phyloP scores from a whole-genome alignment of 2,888 invertebrate genomes.

The Drosophila testacea region DNA sequence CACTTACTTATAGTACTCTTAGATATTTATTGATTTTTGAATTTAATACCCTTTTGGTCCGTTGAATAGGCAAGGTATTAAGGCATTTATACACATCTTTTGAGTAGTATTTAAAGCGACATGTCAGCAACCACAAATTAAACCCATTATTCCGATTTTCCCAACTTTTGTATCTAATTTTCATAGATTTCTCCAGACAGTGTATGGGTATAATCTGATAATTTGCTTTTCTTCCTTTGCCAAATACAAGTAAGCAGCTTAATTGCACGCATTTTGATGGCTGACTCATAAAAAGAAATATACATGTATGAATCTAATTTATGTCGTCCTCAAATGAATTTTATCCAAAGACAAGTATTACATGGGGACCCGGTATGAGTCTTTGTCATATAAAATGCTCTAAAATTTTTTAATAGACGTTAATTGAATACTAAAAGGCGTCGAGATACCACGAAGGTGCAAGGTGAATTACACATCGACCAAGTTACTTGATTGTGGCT shows the following conservation, averaged over 20 bases:
- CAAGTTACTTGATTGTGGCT: no score
- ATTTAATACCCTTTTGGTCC: no score
- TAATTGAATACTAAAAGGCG: conserved; percentile 47
- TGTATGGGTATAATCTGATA: conserved; percentile 11
- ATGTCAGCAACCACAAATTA: no score
- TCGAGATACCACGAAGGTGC: neutral
- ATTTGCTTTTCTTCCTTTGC: conserved; percentile 36
- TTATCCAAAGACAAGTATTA: conserved; percentile 15
- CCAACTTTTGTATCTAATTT: no score
- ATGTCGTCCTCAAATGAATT: conserved; percentile 43
- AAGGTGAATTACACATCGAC: no score
- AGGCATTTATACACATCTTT: no score
- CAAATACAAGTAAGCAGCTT: conserved; percentile 66
- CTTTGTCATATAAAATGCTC: conserved; percentile 24
- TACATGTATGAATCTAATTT: conserved; percentile 49
- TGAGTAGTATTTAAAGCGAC: no score
- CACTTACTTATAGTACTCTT: no score
- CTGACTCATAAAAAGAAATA: conserved; percentile 51
- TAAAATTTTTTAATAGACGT: conserved; percentile 41
- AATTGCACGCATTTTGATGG: conserved; percentile 70
- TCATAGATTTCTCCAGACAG: no score
- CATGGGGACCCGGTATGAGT: conserved; percentile 14
- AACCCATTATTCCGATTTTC: no score
- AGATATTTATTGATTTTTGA: no score
- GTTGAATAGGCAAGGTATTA: no score